Percentiles rank a stretch among this genome's conserved stretches.
Conservation (phyloP, 2,888 invertebrate genomes). For the Calliopum simillimum region DNA sequence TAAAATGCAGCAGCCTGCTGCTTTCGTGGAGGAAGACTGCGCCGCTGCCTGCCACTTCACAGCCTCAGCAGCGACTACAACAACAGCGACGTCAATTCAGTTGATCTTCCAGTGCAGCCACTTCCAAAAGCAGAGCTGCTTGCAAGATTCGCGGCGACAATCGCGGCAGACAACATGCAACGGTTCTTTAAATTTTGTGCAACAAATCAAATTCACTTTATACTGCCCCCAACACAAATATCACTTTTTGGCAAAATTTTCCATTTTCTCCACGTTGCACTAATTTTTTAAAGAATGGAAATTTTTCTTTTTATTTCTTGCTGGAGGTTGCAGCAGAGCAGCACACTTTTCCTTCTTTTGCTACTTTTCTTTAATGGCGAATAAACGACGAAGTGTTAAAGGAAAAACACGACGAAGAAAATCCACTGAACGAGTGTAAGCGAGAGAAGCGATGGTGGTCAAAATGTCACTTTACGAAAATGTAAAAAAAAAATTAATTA, state of each 20-base stretch:
- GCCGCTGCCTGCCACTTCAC: conserved; percentile 1
- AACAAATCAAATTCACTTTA: too few species aligned
- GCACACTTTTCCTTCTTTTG: neutral
- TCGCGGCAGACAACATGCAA: conserved; percentile 15
- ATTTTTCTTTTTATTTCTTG: conserved; percentile 1
- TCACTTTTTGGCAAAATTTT: conserved; percentile 12
- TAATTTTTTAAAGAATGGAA: neutral
- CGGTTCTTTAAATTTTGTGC: neutral
- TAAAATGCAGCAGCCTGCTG: neutral
- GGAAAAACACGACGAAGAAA: neutral
- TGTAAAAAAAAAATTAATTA: neutral
- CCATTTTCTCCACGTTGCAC: neutral
- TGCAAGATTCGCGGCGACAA: conserved; percentile 18
- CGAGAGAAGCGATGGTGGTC: neutral
- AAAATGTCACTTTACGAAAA: conserved; percentile 13
- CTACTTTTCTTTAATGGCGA: conserved; percentile 26
- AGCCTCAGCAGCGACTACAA: neutral
- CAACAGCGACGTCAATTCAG: neutral
- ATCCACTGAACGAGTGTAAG: neutral
- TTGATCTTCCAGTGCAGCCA: conserved; percentile 7
- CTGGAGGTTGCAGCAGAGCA: conserved; percentile 2
- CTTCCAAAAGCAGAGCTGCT: conserved; percentile 27
- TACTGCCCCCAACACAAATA: too few species aligned
- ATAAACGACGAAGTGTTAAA: neutral
- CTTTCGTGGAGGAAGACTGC: neutral